Conservation (phyloP, 2,888 invertebrate genomes). For the Phyllotreta striolata region DNA sequence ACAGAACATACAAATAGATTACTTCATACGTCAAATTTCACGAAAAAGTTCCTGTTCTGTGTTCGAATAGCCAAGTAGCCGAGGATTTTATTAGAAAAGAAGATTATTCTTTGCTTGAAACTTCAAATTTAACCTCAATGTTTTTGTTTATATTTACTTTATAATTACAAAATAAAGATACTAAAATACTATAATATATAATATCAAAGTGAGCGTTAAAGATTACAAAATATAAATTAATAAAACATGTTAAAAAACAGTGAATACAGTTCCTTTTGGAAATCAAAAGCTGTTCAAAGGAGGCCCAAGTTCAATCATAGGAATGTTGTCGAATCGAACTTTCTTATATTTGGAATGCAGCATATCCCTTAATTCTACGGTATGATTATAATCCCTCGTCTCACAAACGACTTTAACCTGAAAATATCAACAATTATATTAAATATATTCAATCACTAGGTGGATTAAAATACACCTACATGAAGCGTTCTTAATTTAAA, state of each 20-base stretch:
- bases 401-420: conserved; percentile 91
- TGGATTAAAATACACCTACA: no score
- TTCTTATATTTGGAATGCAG: conserved; percentile 66
- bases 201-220: no score
- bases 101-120: no score
- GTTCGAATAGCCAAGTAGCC: no score
- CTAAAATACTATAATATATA: no score
- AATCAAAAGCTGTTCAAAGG: conserved; percentile 11
- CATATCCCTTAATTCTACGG: conserved; percentile 67
- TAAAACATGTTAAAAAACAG: not conserved
- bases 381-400: conserved; percentile 84
- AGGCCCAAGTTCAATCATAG: conserved; percentile 19
- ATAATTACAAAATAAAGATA: no score
- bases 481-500: not conserved
- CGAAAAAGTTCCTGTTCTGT: no score
- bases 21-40: no score
- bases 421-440: conserved; percentile 43
- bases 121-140: no score
- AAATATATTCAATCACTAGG: not conserved
- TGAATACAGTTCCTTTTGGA: not conserved
- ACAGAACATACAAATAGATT: no score
- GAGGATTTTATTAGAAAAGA: no score
- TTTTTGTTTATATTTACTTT: no score
- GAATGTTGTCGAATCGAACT: conserved; percentile 63
- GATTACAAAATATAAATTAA: conserved; percentile 1